These are phyloP conservation scores for Atherinomorus stipes DNA, from an alignment of 2,113 vertebrate genomes.

Conservation along the genomic window DNA sequence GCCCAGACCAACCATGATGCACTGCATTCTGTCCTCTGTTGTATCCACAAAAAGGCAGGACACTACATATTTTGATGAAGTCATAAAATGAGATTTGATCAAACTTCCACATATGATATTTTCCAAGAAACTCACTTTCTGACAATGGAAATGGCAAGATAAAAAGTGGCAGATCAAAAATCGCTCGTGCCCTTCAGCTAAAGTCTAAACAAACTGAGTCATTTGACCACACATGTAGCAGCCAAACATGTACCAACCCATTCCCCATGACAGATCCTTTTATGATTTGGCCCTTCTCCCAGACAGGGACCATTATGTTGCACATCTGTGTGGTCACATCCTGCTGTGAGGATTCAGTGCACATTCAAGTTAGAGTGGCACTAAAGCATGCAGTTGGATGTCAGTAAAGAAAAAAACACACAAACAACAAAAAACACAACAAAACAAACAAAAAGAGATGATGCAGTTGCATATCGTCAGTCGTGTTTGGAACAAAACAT, in stretches of 20 bases:
- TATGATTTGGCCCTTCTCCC: conserved; percentile 21
- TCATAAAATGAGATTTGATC: conserved; percentile 27
- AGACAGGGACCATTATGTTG: conserved; percentile 1
- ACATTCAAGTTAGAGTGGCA: conserved; percentile 27
- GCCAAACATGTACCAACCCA: conserved; percentile 7
- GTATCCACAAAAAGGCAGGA: conserved; percentile 17
- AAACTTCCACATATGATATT: neutral
- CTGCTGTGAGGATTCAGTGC: conserved; percentile 25
- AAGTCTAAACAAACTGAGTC: conserved; percentile 7
- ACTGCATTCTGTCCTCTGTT: conserved; percentile 25
- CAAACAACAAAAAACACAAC: neutral
- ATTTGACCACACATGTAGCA: neutral
- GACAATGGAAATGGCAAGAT: conserved; percentile 1
- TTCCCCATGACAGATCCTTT: conserved; percentile 19
- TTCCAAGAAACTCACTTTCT: neutral
- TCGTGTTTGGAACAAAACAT: conserved; percentile 21
- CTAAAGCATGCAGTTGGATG: conserved; percentile 15
- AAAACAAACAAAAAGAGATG: neutral
- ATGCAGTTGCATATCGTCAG: conserved; percentile 20
- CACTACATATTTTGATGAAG: conserved; percentile 28
- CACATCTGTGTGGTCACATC: conserved; percentile 26
- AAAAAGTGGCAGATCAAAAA: neutral
- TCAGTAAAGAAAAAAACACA: conserved; percentile 26
- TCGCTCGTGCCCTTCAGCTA: neutral
- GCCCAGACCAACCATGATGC: conserved; percentile 19